Evolutionary conservation across 2,888 invertebrate species (phyloP).

Genomic region (Hypolimnas misippus): DNA sequence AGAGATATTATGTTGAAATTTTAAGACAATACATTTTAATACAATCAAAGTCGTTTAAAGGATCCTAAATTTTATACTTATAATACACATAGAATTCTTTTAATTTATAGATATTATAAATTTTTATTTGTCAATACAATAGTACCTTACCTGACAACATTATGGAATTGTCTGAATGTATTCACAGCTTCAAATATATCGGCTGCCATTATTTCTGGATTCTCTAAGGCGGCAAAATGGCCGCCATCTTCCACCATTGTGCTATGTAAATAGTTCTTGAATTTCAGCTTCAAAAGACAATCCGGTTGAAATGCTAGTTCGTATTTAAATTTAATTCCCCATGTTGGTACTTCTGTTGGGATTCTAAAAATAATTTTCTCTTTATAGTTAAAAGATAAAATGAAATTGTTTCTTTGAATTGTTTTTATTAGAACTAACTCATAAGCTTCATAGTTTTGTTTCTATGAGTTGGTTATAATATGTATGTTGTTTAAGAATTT

Average conservation of each 20-base stretch:
- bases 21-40: too few species aligned
- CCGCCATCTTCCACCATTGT: conserved; percentile 89
- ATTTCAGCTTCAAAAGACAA: conserved; percentile 84
- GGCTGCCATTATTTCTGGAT: conserved; percentile 87
- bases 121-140: background rate
- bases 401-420: too few species aligned
- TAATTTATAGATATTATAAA: too few species aligned
- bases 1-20: too few species aligned
- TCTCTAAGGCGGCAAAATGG: conserved; percentile 93
- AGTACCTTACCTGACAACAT: conserved; percentile 39
- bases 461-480: too few species aligned
- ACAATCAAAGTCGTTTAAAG: too few species aligned
- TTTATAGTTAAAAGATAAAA: too few species aligned
- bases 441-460: too few species aligned
- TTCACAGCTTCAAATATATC: conserved; percentile 87
- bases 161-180: conserved; percentile 67
- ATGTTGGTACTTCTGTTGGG: conserved; percentile 88
- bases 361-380: conserved; percentile 71
- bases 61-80: too few species aligned
- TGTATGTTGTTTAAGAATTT: too few species aligned
- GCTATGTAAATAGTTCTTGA: conserved; percentile 87
- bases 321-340: conserved; percentile 89
- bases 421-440: too few species aligned
- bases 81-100: too few species aligned
- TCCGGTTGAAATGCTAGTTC: conserved; percentile 87